Base-by-base conservation (phyloP, 2,888 invertebrate species). In the Drepana falcataria region DNA sequence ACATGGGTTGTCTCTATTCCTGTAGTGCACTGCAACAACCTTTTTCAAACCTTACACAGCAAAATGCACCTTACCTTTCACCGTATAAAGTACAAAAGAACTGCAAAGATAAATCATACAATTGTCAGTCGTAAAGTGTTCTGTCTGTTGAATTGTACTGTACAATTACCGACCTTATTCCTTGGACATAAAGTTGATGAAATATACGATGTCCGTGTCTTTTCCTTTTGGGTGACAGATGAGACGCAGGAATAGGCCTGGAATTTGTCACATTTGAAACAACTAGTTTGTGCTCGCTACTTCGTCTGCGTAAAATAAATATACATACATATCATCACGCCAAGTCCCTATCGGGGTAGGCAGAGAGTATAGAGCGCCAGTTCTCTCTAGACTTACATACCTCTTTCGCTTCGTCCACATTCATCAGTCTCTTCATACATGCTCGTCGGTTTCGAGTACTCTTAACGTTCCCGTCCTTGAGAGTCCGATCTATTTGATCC, bases 1-100 rank as follows among this genome's bases (percentile, higher is more conserved):
- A 60, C 60, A 56, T 63, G 63, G 47, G 53, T 57, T 47, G n/a
- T 35, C 34, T 56, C 57, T 60, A 59, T 62, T 59, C 55, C 48
- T 41, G 52, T 48, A 21, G 9, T 9, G 35, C 35, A 44, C 40
- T 48, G 48, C 6, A 9, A 33, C 2, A 48, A 6, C 34, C 6
- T 34, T 34, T 33, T 34, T 7, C 0, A 35, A 35, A 1, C 7
- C 5, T 21, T 4, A 2, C n/a, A 51, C 5, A 34, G 33, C 1
- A 51, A 51, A 34, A 51, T n/a, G 2, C 21, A 51, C 51, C 51
- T 21, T 51, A 51, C 9, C 44, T 3, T 2, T 9, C 9, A 2
- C 3, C 7, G 9, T 2, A 44, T 44, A 44, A 44, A 44, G 44
- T 44, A 3, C 44, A 9, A 2, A 44, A 9, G 3, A 4, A 44